Evolutionary conservation across 1,140 invertebrate species (phyloP).

Genomic region (Bilobella aurantiaca): DNA sequence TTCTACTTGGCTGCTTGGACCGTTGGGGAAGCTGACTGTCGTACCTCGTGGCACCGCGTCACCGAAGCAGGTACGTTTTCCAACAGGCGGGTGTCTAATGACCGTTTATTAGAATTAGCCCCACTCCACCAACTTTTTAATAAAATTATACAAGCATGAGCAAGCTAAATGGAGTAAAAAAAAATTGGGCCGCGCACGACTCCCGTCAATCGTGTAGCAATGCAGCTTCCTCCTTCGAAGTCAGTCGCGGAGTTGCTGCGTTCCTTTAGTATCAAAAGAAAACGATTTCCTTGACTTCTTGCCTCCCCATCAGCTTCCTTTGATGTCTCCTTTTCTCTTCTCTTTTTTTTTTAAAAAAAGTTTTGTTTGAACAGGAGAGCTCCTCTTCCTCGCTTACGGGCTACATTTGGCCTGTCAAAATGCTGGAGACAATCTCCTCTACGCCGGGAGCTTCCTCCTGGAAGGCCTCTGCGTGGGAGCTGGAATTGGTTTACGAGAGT

Average conservation of each 20-base stretch:
- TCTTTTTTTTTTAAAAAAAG: neutral
- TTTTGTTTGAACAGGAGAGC: neutral
- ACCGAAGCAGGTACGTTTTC: slow-evolving; percentile 1
- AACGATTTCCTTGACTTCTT: too few species aligned
- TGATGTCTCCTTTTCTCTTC: too few species aligned
- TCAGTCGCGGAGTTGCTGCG: too few species aligned
- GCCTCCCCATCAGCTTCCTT: too few species aligned
- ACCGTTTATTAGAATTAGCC: too few species aligned
- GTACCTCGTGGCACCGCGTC: neutral
- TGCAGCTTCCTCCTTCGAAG: too few species aligned
- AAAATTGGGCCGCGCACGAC: neutral
- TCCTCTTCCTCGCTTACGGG: neutral
- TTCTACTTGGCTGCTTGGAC: slow-evolving; percentile 82
- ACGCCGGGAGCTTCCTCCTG: neutral
- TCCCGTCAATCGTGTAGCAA: too few species aligned
- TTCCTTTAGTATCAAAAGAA: too few species aligned
- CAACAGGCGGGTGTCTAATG: neutral
- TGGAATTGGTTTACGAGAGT: neutral
- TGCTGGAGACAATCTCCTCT: neutral
- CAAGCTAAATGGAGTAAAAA: too few species aligned
- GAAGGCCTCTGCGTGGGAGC: neutral
- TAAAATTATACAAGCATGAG: too few species aligned
- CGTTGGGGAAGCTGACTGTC: slow-evolving; percentile 42
- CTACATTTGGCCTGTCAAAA: neutral
- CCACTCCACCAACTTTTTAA: too few species aligned